These are phyloP conservation scores for Leistus spinibarbis DNA, from an alignment of 2,888 invertebrate species.

Conservation along the genomic window DNA sequence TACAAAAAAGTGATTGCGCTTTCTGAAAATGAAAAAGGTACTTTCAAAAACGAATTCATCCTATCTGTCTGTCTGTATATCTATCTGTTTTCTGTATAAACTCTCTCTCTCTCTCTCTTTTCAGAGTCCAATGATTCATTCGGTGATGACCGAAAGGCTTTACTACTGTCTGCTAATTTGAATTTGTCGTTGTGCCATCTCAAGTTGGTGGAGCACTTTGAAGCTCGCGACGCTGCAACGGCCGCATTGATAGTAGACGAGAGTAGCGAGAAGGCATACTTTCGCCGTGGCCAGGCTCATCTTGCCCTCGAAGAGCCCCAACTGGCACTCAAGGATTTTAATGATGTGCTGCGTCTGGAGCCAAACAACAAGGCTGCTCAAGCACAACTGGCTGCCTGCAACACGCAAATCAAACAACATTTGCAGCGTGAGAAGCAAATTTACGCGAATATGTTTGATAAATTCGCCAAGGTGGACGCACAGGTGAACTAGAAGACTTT, in stretches of 20 bases:
- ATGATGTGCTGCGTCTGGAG: slow-evolving; percentile 75
- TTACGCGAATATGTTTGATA: slow-evolving; percentile 95
- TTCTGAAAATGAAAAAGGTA: slow-evolving; percentile 64
- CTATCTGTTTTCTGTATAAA: background rate
- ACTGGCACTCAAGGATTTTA: slow-evolving; percentile 78
- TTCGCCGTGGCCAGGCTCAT: slow-evolving; percentile 83
- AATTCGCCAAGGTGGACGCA: slow-evolving; percentile 81
- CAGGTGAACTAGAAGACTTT: slow-evolving; percentile 62
- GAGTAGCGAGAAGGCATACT: slow-evolving; percentile 86
- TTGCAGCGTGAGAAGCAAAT: slow-evolving; percentile 82
- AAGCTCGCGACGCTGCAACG: slow-evolving; percentile 76
- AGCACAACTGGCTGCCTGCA: slow-evolving; percentile 75
- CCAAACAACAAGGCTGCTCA: slow-evolving; percentile 89
- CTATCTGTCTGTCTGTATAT: background rate
- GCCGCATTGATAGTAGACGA: slow-evolving; percentile 77
- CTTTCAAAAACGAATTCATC: slow-evolving; percentile 38
- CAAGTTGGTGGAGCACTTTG: slow-evolving; percentile 71
- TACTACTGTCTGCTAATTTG: slow-evolving; percentile 73
- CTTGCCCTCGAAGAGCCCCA: slow-evolving; percentile 78
- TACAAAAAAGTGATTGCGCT: slow-evolving; percentile 78
- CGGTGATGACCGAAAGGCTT: slow-evolving; percentile 59
- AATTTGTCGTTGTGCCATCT: slow-evolving; percentile 85
- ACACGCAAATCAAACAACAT: slow-evolving; percentile 74
- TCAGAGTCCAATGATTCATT: slow-evolving; percentile 55
- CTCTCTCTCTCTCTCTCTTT: no score